Evolutionary conservation across 2,797 vertebrate species (phyloP).

Genomic region (Mormyrus proboscirostris): DNA sequence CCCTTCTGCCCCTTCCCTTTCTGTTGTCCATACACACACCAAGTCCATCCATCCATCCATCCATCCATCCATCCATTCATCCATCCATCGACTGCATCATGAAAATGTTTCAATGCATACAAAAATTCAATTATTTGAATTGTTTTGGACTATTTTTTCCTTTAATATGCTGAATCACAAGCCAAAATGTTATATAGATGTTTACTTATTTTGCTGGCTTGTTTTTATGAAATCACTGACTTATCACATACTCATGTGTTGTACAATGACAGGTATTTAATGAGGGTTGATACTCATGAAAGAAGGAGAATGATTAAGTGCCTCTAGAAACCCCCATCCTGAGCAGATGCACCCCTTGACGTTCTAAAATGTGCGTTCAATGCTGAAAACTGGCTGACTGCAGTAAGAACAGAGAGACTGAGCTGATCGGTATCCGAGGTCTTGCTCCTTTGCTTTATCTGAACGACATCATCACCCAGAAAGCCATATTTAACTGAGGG

Average conservation of each 20-base stretch:
- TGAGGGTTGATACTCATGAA: not conserved
- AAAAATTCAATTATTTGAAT: not conserved
- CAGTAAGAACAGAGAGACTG: not conserved
- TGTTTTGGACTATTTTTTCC: not conserved
- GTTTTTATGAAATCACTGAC: not conserved
- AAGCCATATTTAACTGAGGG: slow-evolving; percentile 5
- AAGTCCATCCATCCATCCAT: not conserved
- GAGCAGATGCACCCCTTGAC: not conserved
- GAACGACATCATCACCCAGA: not conserved
- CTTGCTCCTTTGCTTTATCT: not conserved
- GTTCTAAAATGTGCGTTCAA: not conserved
- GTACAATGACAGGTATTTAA: not conserved
- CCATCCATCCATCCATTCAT: not conserved
- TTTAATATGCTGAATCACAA: not conserved
- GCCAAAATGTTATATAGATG: not conserved
- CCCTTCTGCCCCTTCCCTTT: not conserved
- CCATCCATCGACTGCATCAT: not conserved
- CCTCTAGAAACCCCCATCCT: not conserved
- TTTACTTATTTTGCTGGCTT: not conserved
- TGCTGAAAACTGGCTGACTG: not conserved
- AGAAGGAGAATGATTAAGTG: not conserved
- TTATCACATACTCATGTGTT: not conserved
- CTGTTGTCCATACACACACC: not conserved
- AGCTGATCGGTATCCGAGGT: not conserved
- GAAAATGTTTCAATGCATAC: not conserved